Evolutionary conservation across 2,797 vertebrate genomes (phyloP).

Genomic region (Hoplostethus mediterraneus): DNA sequence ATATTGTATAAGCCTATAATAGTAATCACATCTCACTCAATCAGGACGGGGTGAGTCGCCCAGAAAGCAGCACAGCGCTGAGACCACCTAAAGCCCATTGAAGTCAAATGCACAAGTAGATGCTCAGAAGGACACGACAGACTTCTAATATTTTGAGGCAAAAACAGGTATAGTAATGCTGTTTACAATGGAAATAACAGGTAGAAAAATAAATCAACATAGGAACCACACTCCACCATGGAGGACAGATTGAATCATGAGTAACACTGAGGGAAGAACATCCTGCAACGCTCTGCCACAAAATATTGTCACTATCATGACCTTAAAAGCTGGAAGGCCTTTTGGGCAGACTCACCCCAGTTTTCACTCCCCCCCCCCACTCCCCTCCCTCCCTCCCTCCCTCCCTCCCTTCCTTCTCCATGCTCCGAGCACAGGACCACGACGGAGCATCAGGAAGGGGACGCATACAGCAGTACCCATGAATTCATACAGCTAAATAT

Average conservation of each 20-base stretch:
- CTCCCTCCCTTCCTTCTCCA: slow-evolving; percentile 62
- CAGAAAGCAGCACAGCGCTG: slow-evolving; percentile 53
- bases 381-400: not conserved
- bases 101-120: slow-evolving; percentile 48
- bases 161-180: slow-evolving; percentile 54
- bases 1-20: slow-evolving; percentile 96
- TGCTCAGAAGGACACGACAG: slow-evolving; percentile 58
- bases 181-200: slow-evolving; percentile 57
- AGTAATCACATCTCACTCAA: slow-evolving; percentile 83
- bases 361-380: slow-evolving; percentile 3
- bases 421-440: slow-evolving; percentile 84
- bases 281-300: slow-evolving; percentile 62
- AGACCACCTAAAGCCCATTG: slow-evolving; percentile 21
- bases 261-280: slow-evolving; percentile 52
- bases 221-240: slow-evolving; percentile 54
- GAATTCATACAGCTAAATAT: slow-evolving; percentile 82
- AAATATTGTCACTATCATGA: slow-evolving; percentile 62
- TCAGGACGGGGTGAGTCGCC: slow-evolving; percentile 81
- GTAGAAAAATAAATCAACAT: slow-evolving; percentile 44
- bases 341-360: slow-evolving; percentile 66
- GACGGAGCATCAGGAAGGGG: slow-evolving; percentile 75
- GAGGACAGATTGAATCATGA: slow-evolving; percentile 58
- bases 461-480: slow-evolving; percentile 85
- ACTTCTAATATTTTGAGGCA: slow-evolving; percentile 60
- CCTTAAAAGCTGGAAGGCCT: slow-evolving; percentile 56